Evolutionary conservation across 2,113 vertebrate species (phyloP), one percentile per base, ranked within the genome.

Genomic region (Gobio gobio): DNA sequence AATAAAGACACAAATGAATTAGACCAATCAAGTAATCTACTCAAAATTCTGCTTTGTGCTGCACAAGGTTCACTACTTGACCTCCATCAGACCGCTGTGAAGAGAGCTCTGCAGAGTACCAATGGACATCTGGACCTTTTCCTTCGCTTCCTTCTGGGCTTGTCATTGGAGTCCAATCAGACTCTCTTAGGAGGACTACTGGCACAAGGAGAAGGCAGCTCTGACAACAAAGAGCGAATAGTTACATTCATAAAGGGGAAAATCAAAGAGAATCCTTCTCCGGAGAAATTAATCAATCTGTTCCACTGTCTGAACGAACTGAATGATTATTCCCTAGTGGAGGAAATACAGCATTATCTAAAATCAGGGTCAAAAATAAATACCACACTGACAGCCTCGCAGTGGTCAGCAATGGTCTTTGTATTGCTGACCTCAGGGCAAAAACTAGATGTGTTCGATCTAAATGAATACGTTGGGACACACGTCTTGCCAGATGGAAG

Each of bases 221-320:
- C 58, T 40, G 20, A 45, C 33, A 74, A 49, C 45, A 70, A 18
- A 58, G 24, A 85, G 36, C 12, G 26, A 56, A 72, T 68, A 7
- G 54, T 43, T 43, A 10, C 0, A 0, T 49, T 68, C 14, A 78
- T 88, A 20, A 88, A 88, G 29, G 10, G 4, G 10, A 49, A 47
- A 49, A 88, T 88, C 18, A 76, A 22, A 51, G 54, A 66, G 3
- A 63, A 45, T 5, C 5, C 2, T 4, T 54, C 72, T 61, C 1
- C 73, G 1, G 49, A 88, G 40, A 76, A 49, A 24, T 45, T 13
- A 3, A 77, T 85, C 79, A 85, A 83, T 58, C 74, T 77, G 16
- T 88, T 85, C 26, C 73, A 85, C 40, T 88, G 87, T 33, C 74
- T 88, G n/a, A 85, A 63, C 10, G 79, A 88, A 40, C 79, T 83